phyloP scores from a whole-genome alignment of 92 coral and sea anemone species.

The Anthopleura xanthogrammica region DNA sequence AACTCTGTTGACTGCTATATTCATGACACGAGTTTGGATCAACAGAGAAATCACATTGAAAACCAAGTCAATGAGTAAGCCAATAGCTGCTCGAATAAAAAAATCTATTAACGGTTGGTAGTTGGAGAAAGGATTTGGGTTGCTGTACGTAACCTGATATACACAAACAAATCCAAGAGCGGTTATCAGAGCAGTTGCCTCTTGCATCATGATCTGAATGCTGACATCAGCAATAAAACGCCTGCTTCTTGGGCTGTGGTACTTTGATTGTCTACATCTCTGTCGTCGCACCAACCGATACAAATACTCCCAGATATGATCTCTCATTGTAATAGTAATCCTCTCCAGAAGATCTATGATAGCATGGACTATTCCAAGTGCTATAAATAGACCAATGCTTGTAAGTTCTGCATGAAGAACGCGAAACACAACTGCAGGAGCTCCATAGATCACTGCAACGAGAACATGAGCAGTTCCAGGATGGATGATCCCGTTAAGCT shows the following conservation, averaged over 20 bases:
- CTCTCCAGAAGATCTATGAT: constrained; percentile 50
- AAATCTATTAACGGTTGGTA: constrained; percentile 24
- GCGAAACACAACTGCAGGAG: constrained; percentile 47
- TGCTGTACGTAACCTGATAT: constrained; percentile 50
- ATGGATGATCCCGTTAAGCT: constrained; percentile 50
- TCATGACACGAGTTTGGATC: constrained; percentile 25
- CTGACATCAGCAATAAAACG: constrained; percentile 67
- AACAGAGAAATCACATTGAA: constrained; percentile 23
- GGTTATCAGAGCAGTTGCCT: constrained; percentile 52
- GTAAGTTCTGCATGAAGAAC: constrained; percentile 75
- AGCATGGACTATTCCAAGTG: constrained; percentile 44
- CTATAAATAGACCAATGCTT: constrained; percentile 50
- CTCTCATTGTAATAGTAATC: constrained; percentile 55
- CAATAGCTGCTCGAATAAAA: constrained; percentile 44
- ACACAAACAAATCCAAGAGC: constrained; percentile 59
- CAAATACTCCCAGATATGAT: constrained; percentile 60
- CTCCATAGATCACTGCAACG: constrained; percentile 39
- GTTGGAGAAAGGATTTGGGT: constrained; percentile 19
- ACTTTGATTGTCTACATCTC: constrained; percentile 24
- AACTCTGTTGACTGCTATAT: constrained; percentile 29
- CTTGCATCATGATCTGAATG: constrained; percentile 64
- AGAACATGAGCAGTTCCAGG: constrained; percentile 53
- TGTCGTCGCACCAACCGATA: constrained; percentile 33
- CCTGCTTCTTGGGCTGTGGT: constrained; percentile 64
- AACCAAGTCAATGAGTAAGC: constrained; percentile 46